Percentiles rank a stretch among this genome's conserved stretches.
Conservation (phyloP, 1,140 invertebrate species). For the Musca domestica region DNA sequence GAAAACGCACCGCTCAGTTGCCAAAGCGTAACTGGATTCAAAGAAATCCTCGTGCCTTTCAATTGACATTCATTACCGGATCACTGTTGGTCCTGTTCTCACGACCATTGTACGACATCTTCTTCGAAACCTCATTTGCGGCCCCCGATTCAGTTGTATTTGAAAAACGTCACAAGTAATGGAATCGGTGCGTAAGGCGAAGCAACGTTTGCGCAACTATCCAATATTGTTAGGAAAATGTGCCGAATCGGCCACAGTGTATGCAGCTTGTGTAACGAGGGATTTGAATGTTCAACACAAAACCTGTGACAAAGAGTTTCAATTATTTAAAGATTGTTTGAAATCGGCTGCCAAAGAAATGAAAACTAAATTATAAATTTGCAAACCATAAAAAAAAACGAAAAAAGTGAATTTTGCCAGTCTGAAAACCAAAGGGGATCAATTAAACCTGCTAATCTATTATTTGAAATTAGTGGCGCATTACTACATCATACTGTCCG, state of each 20-base stretch:
- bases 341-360: slow-evolving; percentile 63
- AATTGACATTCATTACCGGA: slow-evolving; percentile 54
- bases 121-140: slow-evolving; percentile 51
- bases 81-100: slow-evolving; percentile 64
- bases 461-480: neutral
- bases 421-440: neutral
- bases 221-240: slow-evolving; percentile 72
- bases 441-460: neutral
- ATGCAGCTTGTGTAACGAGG: slow-evolving; percentile 74
- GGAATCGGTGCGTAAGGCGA: slow-evolving; percentile 77
- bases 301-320: slow-evolving; percentile 73
- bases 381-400: slow-evolving; percentile 43
- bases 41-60: slow-evolving; percentile 59
- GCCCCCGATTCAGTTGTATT: slow-evolving; percentile 35
- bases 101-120: slow-evolving; percentile 69
- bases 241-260: slow-evolving; percentile 63
- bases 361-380: slow-evolving; percentile 66
- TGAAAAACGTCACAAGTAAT: slow-evolving; percentile 54
- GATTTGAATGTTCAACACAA: slow-evolving; percentile 70
- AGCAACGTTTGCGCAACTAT: slow-evolving; percentile 68
- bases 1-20: slow-evolving; percentile 44
- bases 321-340: slow-evolving; percentile 70
- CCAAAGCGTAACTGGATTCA: slow-evolving; percentile 53
- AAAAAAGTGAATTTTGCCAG: slow-evolving; percentile 19
- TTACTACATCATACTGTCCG: too few species aligned